phyloP scores from a whole-genome alignment of 2,888 invertebrate species.

The Hydrotaea cyrtoneurina region DNA sequence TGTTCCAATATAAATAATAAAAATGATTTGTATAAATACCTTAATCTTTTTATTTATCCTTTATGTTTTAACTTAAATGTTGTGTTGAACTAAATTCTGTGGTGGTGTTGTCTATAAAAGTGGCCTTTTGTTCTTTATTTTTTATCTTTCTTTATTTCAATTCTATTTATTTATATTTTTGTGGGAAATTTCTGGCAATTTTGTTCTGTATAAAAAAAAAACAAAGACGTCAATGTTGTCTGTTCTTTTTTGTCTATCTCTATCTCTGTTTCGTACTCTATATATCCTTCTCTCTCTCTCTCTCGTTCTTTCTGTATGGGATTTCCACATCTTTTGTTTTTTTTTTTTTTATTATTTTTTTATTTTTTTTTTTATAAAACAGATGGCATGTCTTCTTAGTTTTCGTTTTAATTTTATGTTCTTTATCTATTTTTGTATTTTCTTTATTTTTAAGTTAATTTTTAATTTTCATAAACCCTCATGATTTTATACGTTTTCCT shows the following conservation, averaged over 20 bases:
- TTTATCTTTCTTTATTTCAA: background rate
- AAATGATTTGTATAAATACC: conserved; percentile 57
- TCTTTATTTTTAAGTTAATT: conserved; percentile 21
- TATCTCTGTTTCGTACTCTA: background rate
- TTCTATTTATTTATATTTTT: conserved; percentile 2
- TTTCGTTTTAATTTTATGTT: conserved; percentile 17
- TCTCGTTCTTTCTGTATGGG: conserved; percentile 5
- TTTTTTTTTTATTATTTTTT: conserved; percentile 7
- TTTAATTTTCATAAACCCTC: conserved; percentile 26
- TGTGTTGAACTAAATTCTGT: conserved; percentile 37
- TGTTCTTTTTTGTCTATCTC: conserved; percentile 16
- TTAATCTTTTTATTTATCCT: conserved; percentile 10
- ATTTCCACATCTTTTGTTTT: background rate
- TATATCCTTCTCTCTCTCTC: conserved; percentile 16
- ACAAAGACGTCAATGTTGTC: conserved; percentile 48
- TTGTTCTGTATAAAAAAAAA: conserved; percentile 50
- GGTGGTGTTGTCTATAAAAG: conserved; percentile 46
- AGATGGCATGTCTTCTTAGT: conserved; percentile 1
- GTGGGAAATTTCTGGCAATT: conserved; percentile 1
- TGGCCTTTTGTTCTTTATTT: background rate
- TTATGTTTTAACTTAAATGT: conserved; percentile 47
- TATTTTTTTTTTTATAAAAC: conserved; percentile 14
- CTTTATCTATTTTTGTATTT: conserved; percentile 20
- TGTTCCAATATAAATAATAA: conserved; percentile 1
- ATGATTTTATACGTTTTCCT: background rate